Evolutionary conservation across 2,113 vertebrate genomes (phyloP), one percentile per base, ranked within the genome.

Genomic region (Steatornis caripensis): DNA sequence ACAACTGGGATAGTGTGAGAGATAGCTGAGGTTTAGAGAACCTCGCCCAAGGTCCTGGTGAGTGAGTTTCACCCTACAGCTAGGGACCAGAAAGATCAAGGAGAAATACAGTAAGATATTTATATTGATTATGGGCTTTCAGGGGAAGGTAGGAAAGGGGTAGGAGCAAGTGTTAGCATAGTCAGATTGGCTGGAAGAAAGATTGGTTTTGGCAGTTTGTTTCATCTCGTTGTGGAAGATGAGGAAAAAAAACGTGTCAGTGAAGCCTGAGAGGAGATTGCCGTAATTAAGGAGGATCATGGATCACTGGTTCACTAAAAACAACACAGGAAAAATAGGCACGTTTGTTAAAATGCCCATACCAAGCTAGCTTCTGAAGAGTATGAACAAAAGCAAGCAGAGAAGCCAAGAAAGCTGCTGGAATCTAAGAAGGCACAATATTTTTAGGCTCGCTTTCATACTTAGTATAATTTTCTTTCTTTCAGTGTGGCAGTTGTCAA

Each of bases 251-350:
- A 90, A 80, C 0, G 6, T 85, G 84, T 75, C 78, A 55, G 48
- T 69, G 62, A 88, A 66, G 55, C 68, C 83, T 64, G 55, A 90
- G 58, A 92, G 21, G 57, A 95, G 93, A 83, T 51, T 77, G 85
- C 30, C 3, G 2, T 75, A 93, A 90, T 91, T 80, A 61, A 74
- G 81, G 68, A 85, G 82, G 39, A 75, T 79, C 49, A 13, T 15
- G n/a, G 68, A 69, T 85, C 72, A 95, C 46, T 58, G 75, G 46
- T 90, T 93, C 82, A 80, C 46, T 87, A 77, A 92, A 93, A 91
- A 15, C 41, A 85, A 51, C 37, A 61, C 21, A 70, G 71, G 41
- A 70, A 85, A 95, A 94, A 93, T 51, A 96, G 90, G 88, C 71
- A 61, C 49, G 57, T 83, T 48, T 51, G 54, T 88, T 92, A 68